These are phyloP conservation scores for Aegotheles bennettii DNA, from an alignment of 2,113 vertebrate genomes.

Conservation along the genomic window DNA sequence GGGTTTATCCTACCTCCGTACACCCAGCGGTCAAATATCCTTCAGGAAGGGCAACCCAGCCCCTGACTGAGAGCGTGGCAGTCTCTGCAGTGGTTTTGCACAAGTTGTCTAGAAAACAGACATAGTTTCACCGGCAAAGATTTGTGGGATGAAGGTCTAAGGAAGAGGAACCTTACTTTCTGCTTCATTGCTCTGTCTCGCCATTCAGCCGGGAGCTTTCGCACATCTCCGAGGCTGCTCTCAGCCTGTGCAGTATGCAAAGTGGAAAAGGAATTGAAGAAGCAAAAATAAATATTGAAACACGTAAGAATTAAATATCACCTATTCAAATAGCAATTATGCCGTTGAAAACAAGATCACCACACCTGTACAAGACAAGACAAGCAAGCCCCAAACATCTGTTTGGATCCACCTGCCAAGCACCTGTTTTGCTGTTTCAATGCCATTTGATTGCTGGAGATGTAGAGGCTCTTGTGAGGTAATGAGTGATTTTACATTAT, in stretches of 20 bases:
- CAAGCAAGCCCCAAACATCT: constrained; percentile 91
- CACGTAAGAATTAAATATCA: constrained; percentile 91
- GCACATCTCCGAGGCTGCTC: constrained; percentile 9
- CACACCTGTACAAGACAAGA: constrained; percentile 96
- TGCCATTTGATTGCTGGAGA: constrained; percentile 98
- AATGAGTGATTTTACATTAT: constrained; percentile 94
- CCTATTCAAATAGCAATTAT: constrained; percentile 96
- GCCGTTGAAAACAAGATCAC: constrained; percentile 86
- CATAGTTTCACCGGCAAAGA: neutral
- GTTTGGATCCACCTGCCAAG: constrained; percentile 97
- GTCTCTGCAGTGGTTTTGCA: neutral
- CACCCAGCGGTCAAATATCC: neutral
- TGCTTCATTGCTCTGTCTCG: neutral
- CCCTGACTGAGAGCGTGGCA: fast-evolving
- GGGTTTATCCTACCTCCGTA: neutral
- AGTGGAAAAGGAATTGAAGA: constrained; percentile 70
- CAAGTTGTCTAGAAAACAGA: neutral
- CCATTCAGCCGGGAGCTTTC: neutral
- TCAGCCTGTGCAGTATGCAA: neutral
- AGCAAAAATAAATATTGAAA: constrained; percentile 96
- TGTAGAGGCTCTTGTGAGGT: constrained; percentile 95
- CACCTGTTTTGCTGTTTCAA: constrained; percentile 97
- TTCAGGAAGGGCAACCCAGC: neutral
- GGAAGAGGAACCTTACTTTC: neutral
- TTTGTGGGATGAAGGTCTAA: neutral